Base-by-base conservation (phyloP, 2,113 vertebrate species). In the Peucedramus taeniatus region DNA sequence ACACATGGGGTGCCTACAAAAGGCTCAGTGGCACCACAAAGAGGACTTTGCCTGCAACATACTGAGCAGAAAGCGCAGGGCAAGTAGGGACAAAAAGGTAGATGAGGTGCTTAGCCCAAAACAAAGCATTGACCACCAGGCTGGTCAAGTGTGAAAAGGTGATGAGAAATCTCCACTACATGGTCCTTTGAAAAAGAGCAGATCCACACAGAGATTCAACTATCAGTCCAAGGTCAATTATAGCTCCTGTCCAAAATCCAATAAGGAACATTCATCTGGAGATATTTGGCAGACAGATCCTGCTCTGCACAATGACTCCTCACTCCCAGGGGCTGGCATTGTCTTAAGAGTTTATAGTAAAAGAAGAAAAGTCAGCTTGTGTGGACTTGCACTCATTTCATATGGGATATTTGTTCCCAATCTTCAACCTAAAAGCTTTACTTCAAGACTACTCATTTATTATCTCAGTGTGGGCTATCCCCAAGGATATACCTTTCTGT, bases 1-100 rank as follows among this genome's bases (percentile, higher is more conserved):
- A 39, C 57, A n/a, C 0, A 0, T 2, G 6, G 31, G 4, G 16
- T 30, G 16, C 24, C 35, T 40, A 54, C 1, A 0, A 60, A 76
- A 71, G 35, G 7, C 44, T 37, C 6, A 2, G 30, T 15, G 19
- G 44, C 15, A 33, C 30, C 15, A 4, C 35, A 83, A 45, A 83
- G 50, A 63, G 54, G 16, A 19, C 40, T 64, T 40, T 31, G 24
- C 40, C 61, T 40, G 39, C n/a, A 76, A 47, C 0, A 23, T 1
- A 27, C 5, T 35, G 16, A 93, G 80, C 39, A 53, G 47, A n/a
- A 56, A 85, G 37, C 24, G 37, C 40, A 60, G 15, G 16, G 31
- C 23, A 56, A 49, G 16, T 0, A 50, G 26, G 37, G 53, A 81
- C 19, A 49, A 44, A 76, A 51, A 70, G 31, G 23, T 45, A 37